Evolutionary conservation across 2,113 vertebrate genomes (phyloP).

Genomic region (Lepus americanus): DNA sequence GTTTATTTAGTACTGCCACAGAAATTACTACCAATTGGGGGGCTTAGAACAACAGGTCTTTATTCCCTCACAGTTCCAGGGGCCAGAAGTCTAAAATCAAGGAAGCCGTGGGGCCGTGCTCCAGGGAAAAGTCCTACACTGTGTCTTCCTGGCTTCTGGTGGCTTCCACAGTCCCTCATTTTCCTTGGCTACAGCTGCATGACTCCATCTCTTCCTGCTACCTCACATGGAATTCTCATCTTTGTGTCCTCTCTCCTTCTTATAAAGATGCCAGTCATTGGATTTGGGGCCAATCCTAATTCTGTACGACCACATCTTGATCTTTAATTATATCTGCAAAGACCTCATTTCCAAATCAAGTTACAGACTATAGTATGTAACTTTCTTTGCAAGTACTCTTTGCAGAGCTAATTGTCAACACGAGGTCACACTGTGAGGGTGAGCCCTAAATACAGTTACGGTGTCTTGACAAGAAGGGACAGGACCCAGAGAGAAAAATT

Average conservation of each 20-base stretch:
- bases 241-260: neutral
- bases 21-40: neutral
- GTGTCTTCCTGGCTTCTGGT: too few species aligned
- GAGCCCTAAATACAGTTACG: neutral
- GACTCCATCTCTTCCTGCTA: neutral
- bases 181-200: neutral
- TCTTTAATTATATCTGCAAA: neutral
- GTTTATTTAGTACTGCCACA: neutral
- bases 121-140: neutral
- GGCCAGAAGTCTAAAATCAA: neutral
- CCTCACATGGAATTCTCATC: neutral
- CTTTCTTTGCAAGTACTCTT: constrained; percentile 23
- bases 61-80: neutral
- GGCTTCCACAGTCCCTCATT: neutral
- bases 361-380: neutral
- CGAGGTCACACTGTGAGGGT: neutral
- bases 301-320: neutral
- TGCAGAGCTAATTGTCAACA: neutral
- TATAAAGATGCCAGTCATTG: neutral
- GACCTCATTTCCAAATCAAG: neutral
- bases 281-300: neutral
- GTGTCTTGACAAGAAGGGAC: neutral
- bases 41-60: neutral
- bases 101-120: too few species aligned
- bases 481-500: neutral